Conservation (phyloP, 2,797 vertebrate species). For the Scomberomorus guttatus region DNA sequence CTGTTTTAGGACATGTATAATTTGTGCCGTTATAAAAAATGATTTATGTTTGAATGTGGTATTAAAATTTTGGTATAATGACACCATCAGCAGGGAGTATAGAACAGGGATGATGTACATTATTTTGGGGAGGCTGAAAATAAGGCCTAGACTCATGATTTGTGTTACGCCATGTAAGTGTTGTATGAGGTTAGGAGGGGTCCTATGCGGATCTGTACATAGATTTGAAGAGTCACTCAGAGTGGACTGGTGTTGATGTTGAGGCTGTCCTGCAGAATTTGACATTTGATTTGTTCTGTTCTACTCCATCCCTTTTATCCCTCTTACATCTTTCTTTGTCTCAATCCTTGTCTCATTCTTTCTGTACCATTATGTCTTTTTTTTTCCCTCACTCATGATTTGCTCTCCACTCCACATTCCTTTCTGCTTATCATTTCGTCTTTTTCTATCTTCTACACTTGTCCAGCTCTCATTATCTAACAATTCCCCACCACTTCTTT, state of each 20-base stretch:
- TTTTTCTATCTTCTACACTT: not conserved
- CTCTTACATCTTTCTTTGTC: not conserved
- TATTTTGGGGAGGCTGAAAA: not conserved
- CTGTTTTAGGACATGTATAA: not conserved
- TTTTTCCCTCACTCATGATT: constrained; percentile 5
- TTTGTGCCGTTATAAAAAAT: not conserved
- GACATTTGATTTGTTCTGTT: constrained; percentile 13
- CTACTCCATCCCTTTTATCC: not conserved
- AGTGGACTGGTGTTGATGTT: constrained; percentile 2
- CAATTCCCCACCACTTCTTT: not conserved
- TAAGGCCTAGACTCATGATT: not conserved
- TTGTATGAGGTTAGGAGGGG: not conserved
- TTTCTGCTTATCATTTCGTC: not conserved
- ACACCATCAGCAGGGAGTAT: not conserved
- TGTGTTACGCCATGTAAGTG: too few relatives aligned
- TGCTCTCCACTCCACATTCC: not conserved
- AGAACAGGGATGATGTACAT: not conserved
- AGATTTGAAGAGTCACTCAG: constrained; percentile 7
- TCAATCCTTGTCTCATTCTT: not conserved
- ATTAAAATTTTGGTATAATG: not conserved
- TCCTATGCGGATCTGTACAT: not conserved
- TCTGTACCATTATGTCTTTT: not conserved
- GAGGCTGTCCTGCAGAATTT: not conserved
- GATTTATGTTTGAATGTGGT: not conserved
- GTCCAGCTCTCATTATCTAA: not conserved